Conservation (phyloP, 1,140 invertebrate species). For the Zaprionus ghesquierei region DNA sequence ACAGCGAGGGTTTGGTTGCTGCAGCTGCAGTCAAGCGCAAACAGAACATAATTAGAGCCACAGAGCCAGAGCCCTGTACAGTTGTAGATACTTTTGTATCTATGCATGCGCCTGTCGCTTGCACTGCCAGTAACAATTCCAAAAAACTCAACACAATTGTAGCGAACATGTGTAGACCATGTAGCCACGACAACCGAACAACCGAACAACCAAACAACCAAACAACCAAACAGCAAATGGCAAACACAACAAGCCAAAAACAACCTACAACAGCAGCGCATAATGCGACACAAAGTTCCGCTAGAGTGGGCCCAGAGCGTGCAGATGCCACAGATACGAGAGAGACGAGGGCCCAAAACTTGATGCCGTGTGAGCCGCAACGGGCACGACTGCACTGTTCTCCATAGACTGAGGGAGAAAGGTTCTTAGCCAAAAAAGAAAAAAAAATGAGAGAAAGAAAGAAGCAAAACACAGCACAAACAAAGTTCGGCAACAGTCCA, state of each 20-base stretch:
- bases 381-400: conserved; percentile 44
- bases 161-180: conserved; percentile 69
- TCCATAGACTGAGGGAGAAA: conserved; percentile 34
- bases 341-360: conserved; percentile 13
- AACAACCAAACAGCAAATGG: conserved; percentile 31
- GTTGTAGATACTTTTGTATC: conserved; percentile 63
- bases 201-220: not conserved
- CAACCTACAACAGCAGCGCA: conserved; percentile 27
- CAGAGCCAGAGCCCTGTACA: conserved; percentile 28
- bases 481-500: conserved; percentile 19
- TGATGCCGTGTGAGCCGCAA: conserved; percentile 45
- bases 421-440: conserved; percentile 35
- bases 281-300: conserved; percentile 78
- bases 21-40: conserved; percentile 63
- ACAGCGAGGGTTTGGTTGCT: conserved; percentile 6
- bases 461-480: not conserved
- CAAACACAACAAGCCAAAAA: conserved; percentile 39
- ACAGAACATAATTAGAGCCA: conserved; percentile 65
- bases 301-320: conserved; percentile 60
- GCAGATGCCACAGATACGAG: conserved; percentile 8
- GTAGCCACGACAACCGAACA: conserved; percentile 71
- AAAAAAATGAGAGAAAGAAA: conserved; percentile 3
- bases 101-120: conserved; percentile 54
- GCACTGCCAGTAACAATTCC: conserved; percentile 23
- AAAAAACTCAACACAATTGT: conserved; percentile 53